Percentiles rank a stretch among this genome's conserved stretches.
Conservation (phyloP, 2,888 invertebrate genomes). For the Plagiodera versicolora region DNA sequence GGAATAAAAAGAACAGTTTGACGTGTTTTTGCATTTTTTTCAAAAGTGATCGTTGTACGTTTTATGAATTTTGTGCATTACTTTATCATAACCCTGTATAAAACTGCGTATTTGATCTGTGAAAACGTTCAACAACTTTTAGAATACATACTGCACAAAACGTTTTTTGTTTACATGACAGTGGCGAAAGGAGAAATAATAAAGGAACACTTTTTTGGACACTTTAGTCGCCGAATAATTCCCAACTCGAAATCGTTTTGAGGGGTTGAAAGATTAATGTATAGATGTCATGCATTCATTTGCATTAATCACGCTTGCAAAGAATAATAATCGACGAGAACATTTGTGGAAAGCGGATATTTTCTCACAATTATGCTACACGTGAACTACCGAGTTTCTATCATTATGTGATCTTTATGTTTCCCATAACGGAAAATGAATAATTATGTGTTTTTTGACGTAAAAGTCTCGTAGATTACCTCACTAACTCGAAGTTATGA, state of each 20-base stretch:
- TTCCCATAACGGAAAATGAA: constrained; percentile 24
- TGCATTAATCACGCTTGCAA: constrained; percentile 32
- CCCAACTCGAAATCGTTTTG: neutral
- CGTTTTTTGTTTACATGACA: neutral
- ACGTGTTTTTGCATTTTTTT: too few species aligned
- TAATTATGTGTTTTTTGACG: constrained; percentile 16
- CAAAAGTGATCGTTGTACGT: too few species aligned
- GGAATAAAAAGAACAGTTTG: too few species aligned
- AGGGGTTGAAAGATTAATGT: constrained; percentile 19
- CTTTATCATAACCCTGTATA: too few species aligned
- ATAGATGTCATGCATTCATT: constrained; percentile 27
- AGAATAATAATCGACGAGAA: constrained; percentile 32
- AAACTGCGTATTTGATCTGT: too few species aligned
- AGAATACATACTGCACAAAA: neutral
- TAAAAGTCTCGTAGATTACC: constrained; percentile 8
- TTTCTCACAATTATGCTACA: constrained; percentile 31
- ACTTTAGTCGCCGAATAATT: neutral
- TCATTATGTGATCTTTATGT: constrained; percentile 25
- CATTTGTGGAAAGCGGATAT: constrained; percentile 31
- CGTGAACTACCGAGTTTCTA: constrained; percentile 27
- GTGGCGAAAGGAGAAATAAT: neutral
- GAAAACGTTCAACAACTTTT: too few species aligned
- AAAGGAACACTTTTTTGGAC: neutral
- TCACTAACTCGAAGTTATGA: neutral
- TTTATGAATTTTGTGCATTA: too few species aligned